Conservation (phyloP, 2,797 vertebrate species). For the Anguilla megastoma region DNA sequence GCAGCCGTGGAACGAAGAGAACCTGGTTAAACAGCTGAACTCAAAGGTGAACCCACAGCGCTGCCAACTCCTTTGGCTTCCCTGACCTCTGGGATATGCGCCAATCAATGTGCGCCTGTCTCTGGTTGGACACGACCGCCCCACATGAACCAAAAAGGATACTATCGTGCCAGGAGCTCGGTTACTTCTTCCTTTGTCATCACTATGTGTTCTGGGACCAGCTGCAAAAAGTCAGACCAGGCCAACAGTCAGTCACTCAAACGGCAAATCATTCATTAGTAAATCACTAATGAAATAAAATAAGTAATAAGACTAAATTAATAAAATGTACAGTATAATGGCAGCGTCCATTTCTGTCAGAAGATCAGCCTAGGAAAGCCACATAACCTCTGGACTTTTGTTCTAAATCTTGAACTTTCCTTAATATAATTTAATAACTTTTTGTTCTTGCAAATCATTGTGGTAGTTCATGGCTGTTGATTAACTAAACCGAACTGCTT, state of each 20-base stretch:
- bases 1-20: no score
- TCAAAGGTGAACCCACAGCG: not conserved
- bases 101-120: no score
- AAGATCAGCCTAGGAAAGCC: not conserved
- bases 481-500: no score
- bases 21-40: no score
- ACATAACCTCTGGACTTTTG: not conserved
- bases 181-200: constrained; percentile 97
- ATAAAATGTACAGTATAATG: not conserved
- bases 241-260: not conserved
- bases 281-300: not conserved
- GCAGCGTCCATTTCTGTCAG: not conserved
- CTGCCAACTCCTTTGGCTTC: not conserved
- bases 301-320: not conserved
- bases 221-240: constrained; percentile 63
- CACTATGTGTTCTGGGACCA: constrained; percentile 95
- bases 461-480: not conserved
- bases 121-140: not conserved
- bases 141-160: constrained; percentile 73
- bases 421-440: not conserved
- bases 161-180: constrained; percentile 92
- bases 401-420: not conserved
- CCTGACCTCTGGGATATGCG: no score
- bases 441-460: not conserved
- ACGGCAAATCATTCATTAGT: not conserved